Evolutionary conservation across 2,113 vertebrate genomes (phyloP).

Genomic region (Tragelaphus strepsiceros): DNA sequence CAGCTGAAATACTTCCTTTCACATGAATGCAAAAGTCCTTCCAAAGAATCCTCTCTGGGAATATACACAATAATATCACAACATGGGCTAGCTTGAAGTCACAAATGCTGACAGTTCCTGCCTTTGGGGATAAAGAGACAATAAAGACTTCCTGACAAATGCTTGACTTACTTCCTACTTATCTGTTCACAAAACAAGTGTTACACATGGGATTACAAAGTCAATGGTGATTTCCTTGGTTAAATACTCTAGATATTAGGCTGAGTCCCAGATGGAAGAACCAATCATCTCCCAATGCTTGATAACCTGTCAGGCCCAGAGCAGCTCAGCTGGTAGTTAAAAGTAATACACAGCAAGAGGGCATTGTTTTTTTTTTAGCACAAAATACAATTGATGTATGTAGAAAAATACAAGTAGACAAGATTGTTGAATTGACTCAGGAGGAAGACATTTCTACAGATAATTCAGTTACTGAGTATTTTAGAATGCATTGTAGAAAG

Average conservation of each 20-base stretch:
- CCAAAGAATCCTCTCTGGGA: conserved; percentile 80
- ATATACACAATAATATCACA: conserved; percentile 86
- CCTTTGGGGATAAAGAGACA: conserved; percentile 85
- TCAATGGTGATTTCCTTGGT: conserved; percentile 86
- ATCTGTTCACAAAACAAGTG: conserved; percentile 77
- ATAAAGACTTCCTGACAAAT: conserved; percentile 86
- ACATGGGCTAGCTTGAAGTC: conserved; percentile 82
- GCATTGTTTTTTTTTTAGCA: background rate
- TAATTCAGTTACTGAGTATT: background rate
- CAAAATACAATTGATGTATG: conserved; percentile 46
- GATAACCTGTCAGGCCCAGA: conserved; percentile 82
- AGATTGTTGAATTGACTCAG: background rate
- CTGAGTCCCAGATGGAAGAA: conserved; percentile 76
- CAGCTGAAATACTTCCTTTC: conserved; percentile 77
- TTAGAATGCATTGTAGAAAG: background rate
- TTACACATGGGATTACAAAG: conserved; percentile 86
- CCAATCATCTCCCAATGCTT: conserved; percentile 87
- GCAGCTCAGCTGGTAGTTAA: conserved; percentile 72
- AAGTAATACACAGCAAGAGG: conserved; percentile 48
- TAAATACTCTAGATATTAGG: conserved; percentile 86
- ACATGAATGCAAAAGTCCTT: conserved; percentile 80
- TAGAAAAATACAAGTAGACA: conserved; percentile 22
- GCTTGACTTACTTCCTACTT: conserved; percentile 86
- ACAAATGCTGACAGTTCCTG: conserved; percentile 87
- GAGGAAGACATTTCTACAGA: conserved; percentile 12